Evolutionary conservation across 2,113 vertebrate species (phyloP).

Genomic region (Antigone vipio): DNA sequence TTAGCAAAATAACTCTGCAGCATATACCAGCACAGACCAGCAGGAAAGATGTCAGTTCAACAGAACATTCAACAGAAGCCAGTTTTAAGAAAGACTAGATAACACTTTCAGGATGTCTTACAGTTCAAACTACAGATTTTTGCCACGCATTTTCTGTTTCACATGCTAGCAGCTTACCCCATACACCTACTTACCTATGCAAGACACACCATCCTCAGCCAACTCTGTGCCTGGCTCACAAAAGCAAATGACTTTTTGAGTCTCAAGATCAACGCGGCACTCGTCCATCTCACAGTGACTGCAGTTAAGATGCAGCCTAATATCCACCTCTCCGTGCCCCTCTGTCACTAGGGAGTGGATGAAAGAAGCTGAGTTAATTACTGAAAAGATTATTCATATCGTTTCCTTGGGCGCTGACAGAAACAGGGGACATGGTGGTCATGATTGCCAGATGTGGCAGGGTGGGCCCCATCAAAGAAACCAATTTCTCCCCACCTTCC

Average conservation of each 20-base stretch:
- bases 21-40: neutral
- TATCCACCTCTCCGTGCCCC: slow-evolving; percentile 91
- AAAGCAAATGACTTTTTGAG: slow-evolving; percentile 83
- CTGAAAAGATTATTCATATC: neutral
- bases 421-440: neutral
- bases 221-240: slow-evolving; percentile 86
- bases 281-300: slow-evolving; percentile 92
- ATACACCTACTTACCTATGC: slow-evolving; percentile 75
- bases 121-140: neutral
- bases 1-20: neutral
- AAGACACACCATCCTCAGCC: slow-evolving; percentile 86
- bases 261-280: slow-evolving; percentile 82
- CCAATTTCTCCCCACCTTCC: neutral
- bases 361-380: slow-evolving; percentile 33
- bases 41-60: neutral
- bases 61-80: neutral
- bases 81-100: neutral
- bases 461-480: neutral
- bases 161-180: neutral
- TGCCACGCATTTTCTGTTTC: neutral
- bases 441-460: neutral
- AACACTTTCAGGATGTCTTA: neutral
- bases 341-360: slow-evolving; percentile 83
- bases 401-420: neutral
- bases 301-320: slow-evolving; percentile 92